A percentile compares a stretch with the other conserved stretches of the same genome.
phyloP scores from a whole-genome alignment of 1,140 invertebrate species.

The Heliconius eleuchia region DNA sequence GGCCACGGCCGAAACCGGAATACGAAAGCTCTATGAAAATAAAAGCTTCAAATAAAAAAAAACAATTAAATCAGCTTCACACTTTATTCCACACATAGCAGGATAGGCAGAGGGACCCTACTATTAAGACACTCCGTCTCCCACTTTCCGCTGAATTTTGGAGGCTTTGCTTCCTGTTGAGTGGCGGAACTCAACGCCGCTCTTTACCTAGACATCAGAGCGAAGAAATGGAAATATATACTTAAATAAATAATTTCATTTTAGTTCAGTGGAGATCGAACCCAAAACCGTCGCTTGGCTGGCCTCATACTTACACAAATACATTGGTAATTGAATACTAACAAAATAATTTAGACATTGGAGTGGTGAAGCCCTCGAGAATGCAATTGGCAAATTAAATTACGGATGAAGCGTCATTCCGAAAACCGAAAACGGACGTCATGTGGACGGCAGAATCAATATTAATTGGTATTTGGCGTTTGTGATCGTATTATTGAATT shows the following conservation, averaged over 20 bases:
- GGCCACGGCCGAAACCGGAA: slow-evolving; percentile 46
- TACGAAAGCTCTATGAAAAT: slow-evolving; percentile 48
- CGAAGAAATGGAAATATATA: no score
- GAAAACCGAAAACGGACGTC: background rate
- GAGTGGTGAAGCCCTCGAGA: background rate
- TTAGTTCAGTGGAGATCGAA: no score
- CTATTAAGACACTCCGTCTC: no score
- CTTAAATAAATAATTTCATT: no score
- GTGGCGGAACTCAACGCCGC: no score
- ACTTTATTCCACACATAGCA: no score
- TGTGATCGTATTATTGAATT: background rate
- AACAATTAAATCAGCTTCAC: no score
- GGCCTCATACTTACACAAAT: background rate
- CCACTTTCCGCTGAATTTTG: no score
- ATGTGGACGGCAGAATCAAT: background rate
- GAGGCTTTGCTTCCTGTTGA: no score
- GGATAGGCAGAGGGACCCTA: no score
- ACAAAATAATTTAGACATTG: background rate
- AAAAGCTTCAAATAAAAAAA: slow-evolving; percentile 32
- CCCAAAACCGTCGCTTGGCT: no score
- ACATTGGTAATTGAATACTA: background rate
- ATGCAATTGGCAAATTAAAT: background rate
- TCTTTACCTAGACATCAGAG: no score
- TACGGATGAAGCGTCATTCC: background rate
- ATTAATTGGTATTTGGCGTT: background rate